Conservation (phyloP, 2,113 vertebrate species). For the Pluvianellus socialis region DNA sequence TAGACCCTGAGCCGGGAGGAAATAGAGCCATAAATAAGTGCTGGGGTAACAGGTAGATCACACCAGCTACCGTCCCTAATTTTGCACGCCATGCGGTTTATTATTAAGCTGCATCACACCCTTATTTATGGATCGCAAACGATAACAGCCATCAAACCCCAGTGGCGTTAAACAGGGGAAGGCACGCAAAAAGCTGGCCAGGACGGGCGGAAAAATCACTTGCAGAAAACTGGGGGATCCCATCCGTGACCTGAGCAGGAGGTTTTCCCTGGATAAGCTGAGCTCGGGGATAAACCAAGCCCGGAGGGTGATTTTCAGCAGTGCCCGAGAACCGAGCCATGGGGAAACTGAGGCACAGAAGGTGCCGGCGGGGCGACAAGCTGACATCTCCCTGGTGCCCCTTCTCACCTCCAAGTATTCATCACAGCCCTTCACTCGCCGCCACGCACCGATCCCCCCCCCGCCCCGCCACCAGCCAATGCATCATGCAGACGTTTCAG, state of each 20-base stretch:
- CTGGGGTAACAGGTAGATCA: not conserved
- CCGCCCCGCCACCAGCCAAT: rapidly evolving
- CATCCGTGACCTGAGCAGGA: rapidly evolving
- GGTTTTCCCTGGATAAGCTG: not conserved
- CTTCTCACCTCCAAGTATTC: not conserved
- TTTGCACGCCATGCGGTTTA: rapidly evolving
- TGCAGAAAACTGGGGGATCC: rapidly evolving
- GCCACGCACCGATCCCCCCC: rapidly evolving
- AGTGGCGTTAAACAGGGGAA: rapidly evolving
- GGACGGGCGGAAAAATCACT: not conserved
- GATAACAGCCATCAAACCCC: rapidly evolving
- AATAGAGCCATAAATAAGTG: rapidly evolving
- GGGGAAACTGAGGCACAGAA: not conserved
- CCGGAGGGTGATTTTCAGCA: not conserved
- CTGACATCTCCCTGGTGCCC: not conserved
- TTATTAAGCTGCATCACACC: rapidly evolving
- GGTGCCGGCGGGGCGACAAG: not conserved
- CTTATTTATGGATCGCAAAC: rapidly evolving
- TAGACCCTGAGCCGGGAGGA: not conserved
- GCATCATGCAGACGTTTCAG: not conserved
- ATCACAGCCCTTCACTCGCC: not conserved
- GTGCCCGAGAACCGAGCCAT: rapidly evolving
- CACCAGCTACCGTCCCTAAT: rapidly evolving
- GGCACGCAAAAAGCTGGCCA: rapidly evolving
- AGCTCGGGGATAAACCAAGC: not conserved